Conservation (phyloP, 2,888 invertebrate species). For the Patella ulyssiponensis region DNA sequence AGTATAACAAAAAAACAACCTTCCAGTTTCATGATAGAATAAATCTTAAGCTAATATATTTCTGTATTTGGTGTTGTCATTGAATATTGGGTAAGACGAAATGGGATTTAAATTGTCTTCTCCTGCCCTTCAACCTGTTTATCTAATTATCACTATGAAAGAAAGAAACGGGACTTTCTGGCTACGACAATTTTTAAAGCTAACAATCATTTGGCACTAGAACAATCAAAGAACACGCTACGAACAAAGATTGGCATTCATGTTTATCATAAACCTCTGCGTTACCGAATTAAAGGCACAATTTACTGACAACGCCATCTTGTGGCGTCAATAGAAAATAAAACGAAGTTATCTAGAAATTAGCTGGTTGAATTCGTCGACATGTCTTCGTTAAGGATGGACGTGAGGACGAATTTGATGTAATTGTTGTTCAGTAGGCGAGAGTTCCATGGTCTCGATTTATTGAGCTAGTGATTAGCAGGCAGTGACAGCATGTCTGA, state of each 20-base stretch:
- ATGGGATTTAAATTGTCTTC: too few species aligned
- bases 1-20: too few species aligned
- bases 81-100: too few species aligned
- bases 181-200: neutral
- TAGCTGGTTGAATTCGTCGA: slow-evolving; percentile 35
- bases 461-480: slow-evolving; percentile 19
- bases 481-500: neutral
- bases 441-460: slow-evolving; percentile 11
- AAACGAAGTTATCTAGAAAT: slow-evolving; percentile 23
- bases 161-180: neutral
- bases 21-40: too few species aligned
- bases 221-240: neutral
- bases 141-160: neutral
- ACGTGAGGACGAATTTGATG: slow-evolving; percentile 37
- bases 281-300: neutral
- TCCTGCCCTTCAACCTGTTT: neutral
- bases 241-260: neutral
- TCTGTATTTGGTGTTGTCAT: too few species aligned
- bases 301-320: neutral
- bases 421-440: slow-evolving; percentile 32
- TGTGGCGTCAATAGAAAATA: neutral
- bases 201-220: slow-evolving; percentile 1
- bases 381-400: slow-evolving; percentile 28
- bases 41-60: too few species aligned
- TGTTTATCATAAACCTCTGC: neutral